A percentile compares a stretch with the other conserved stretches of the same genome.
Evolutionary conservation across 2,797 vertebrate genomes (phyloP).

Genomic region (Discoglossus pictus): DNA sequence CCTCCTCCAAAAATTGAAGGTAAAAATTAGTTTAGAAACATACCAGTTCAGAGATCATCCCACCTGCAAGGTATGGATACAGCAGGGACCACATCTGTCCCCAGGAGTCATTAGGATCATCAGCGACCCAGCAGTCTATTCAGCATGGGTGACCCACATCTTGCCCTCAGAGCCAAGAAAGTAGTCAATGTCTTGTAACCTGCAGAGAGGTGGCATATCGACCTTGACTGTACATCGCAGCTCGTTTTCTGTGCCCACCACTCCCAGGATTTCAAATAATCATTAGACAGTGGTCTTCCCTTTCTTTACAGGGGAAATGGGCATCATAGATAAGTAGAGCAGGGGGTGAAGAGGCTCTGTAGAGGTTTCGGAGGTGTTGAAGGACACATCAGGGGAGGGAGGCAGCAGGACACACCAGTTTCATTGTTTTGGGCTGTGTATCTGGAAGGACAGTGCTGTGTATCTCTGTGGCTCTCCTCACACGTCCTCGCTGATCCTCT

Average conservation of each 20-base stretch:
- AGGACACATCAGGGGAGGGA: constrained; percentile 34
- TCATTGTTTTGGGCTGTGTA: constrained; percentile 27
- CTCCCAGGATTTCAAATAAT: neutral
- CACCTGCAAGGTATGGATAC: constrained; percentile 25
- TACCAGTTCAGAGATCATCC: neutral
- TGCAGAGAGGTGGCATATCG: too few relatives aligned
- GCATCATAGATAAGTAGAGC: constrained; percentile 5
- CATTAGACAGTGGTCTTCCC: neutral
- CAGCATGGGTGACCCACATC: too few relatives aligned
- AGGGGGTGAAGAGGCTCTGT: constrained; percentile 12
- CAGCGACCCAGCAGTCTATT: neutral
- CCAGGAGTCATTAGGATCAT: neutral
- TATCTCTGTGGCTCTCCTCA: neutral
- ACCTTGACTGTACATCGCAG: too few relatives aligned
- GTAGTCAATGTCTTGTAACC: too few relatives aligned
- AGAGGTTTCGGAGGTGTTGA: constrained; percentile 17
- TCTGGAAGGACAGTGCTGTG: constrained; percentile 14
- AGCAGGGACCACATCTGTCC: constrained; percentile 7
- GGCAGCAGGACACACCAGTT: constrained; percentile 16
- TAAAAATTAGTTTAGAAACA: constrained; percentile 17
- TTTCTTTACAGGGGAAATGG: neutral
- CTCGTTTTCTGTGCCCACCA: too few relatives aligned
- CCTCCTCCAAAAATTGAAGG: constrained; percentile 44
- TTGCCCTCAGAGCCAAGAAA: too few relatives aligned
- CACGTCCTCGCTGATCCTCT: constrained; percentile 2